phyloP scores from a whole-genome alignment of 2,888 invertebrate genomes.

The Iphiclides podalirius region DNA sequence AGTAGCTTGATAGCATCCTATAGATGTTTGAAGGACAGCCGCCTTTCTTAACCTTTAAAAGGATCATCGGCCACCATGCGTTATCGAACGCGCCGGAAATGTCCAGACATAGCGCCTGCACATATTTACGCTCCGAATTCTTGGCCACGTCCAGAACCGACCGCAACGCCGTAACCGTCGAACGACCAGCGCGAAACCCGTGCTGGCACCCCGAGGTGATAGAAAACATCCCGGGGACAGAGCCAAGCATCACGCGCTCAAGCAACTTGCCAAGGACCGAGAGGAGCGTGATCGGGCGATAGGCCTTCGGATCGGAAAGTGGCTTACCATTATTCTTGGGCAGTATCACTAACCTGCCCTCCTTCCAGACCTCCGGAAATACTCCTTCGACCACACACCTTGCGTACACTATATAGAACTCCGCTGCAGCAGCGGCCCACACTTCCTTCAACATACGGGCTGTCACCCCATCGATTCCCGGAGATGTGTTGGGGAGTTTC shows the following conservation, averaged over 20 bases:
- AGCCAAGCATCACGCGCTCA: conserved; percentile 30
- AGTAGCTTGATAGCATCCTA: neutral
- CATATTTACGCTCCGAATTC: conserved; percentile 26
- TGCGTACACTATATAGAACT: conserved; percentile 14
- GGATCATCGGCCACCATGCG: conserved; percentile 43
- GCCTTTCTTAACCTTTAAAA: conserved; percentile 29
- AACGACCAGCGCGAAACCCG: conserved; percentile 36
- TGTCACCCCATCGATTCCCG: conserved; percentile 36
- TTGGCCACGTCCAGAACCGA: neutral
- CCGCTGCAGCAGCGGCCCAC: conserved; percentile 25
- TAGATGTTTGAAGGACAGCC: neutral
- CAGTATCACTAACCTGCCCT: conserved; percentile 21
- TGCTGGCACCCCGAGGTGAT: conserved; percentile 32
- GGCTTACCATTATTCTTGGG: conserved; percentile 29
- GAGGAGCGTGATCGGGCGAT: conserved; percentile 30
- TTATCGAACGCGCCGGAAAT: too few relatives aligned
- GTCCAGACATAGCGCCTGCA: conserved; percentile 32
- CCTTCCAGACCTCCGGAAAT: conserved; percentile 22
- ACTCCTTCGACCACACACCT: conserved; percentile 21
- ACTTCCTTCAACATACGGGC: conserved; percentile 27
- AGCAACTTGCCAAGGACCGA: conserved; percentile 34
- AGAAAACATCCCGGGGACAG: conserved; percentile 26
- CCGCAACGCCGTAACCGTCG: conserved; percentile 33
- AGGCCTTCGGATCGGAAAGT: too few relatives aligned
- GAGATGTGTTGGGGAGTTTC: conserved; percentile 33